Evolutionary conservation across 2,888 invertebrate species (phyloP).

Genomic region (Campoletis raptor): DNA sequence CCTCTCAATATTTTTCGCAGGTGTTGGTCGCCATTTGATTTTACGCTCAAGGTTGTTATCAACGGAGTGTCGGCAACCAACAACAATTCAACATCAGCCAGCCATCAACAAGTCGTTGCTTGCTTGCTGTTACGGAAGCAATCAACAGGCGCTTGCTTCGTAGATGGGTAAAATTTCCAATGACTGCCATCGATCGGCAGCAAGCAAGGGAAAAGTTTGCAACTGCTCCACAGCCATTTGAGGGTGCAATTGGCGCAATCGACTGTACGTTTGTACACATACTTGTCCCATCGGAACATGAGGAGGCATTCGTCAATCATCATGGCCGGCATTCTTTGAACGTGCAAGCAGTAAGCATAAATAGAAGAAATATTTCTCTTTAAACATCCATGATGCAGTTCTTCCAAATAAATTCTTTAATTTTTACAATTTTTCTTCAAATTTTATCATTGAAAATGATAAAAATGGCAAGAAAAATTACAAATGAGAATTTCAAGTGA

Average conservation of each 20-base stretch:
- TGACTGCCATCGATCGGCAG: slow-evolving; percentile 40
- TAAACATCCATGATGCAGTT: no score
- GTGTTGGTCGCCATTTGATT: slow-evolving; percentile 57
- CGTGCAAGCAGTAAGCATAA: slow-evolving; percentile 56
- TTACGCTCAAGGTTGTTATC: slow-evolving; percentile 59
- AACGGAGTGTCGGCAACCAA: slow-evolving; percentile 53
- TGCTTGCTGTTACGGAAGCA: slow-evolving; percentile 42
- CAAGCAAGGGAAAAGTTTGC: slow-evolving; percentile 42
- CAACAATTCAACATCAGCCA: slow-evolving; percentile 26
- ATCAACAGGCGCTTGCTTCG: slow-evolving; percentile 49
- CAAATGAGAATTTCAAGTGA: slow-evolving; percentile 12
- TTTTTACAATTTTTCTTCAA: no score
- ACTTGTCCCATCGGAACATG: slow-evolving; percentile 52
- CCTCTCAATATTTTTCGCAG: background rate
- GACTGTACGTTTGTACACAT: slow-evolving; percentile 67
- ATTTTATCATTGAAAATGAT: background rate
- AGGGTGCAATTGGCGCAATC: slow-evolving; percentile 65
- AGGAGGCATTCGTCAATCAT: slow-evolving; percentile 65
- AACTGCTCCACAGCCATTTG: slow-evolving; percentile 57
- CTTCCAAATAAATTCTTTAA: no score
- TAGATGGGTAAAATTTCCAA: slow-evolving; percentile 53
- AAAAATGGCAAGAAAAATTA: background rate
- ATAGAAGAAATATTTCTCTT: background rate
- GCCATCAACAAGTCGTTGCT: slow-evolving; percentile 42
- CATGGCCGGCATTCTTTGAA: slow-evolving; percentile 62